Evolutionary conservation across 2,888 invertebrate species (phyloP).

Genomic region (Spatulosminthurus flaviceps): DNA sequence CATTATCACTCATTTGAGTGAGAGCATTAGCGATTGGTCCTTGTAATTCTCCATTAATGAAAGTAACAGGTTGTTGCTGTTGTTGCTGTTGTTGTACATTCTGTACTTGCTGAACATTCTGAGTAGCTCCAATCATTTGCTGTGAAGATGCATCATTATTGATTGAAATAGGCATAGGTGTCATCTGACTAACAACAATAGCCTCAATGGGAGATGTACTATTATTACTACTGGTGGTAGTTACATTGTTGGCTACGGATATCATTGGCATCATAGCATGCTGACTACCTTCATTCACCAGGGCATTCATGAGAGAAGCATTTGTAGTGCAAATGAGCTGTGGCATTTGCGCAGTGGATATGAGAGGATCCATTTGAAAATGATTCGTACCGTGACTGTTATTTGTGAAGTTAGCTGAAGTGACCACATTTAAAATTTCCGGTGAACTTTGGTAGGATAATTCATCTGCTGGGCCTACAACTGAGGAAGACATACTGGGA

Average conservation of each 20-base stretch:
- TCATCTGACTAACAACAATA: constrained; percentile 23
- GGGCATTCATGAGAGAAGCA: constrained; percentile 18
- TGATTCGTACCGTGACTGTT: neutral
- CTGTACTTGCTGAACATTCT: neutral
- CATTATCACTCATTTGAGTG: constrained; percentile 77
- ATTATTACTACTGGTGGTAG: neutral
- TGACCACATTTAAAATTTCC: neutral
- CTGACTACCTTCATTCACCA: constrained; percentile 1
- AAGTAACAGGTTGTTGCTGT: constrained; percentile 18
- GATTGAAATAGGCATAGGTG: neutral
- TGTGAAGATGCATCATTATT: neutral
- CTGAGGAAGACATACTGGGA: constrained; percentile 30
- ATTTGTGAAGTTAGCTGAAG: neutral
- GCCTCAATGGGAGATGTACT: constrained; percentile 25
- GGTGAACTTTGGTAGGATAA: neutral
- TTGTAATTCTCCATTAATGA: constrained; percentile 55
- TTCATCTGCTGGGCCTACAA: neutral
- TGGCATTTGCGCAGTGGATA: constrained; percentile 32
- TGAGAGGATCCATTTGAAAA: constrained; percentile 4
- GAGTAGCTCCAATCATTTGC: neutral
- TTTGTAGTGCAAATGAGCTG: constrained; percentile 6
- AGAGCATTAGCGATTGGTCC: constrained; percentile 66
- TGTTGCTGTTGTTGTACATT: neutral
- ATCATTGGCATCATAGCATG: constrained; percentile 19
- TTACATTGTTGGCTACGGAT: neutral